A percentile compares a stretch with the other conserved stretches of the same genome.
Conservation (phyloP, 2,797 vertebrate genomes). For the Macroramphosus scolopax region DNA sequence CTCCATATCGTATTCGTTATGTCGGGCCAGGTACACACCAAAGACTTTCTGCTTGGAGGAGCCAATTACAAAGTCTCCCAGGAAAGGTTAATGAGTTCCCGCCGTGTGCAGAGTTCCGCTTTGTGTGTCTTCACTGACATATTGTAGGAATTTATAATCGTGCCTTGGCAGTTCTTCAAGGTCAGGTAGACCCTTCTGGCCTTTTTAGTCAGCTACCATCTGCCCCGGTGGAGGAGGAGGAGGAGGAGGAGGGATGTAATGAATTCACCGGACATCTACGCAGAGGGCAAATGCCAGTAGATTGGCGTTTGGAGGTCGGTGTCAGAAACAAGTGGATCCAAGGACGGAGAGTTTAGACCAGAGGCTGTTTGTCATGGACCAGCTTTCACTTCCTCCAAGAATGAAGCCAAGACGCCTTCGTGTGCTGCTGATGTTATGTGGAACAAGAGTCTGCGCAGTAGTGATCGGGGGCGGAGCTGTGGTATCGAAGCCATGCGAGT, state of each 20-base stretch:
- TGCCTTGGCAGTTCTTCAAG: slow-evolving; percentile 51
- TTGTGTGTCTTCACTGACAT: slow-evolving; percentile 33
- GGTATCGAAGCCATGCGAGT: too few relatives aligned
- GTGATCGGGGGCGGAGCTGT: too few relatives aligned
- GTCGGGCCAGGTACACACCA: not conserved
- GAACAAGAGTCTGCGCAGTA: too few relatives aligned
- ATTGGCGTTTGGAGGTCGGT: too few relatives aligned
- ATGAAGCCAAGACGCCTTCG: too few relatives aligned
- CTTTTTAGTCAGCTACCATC: slow-evolving; percentile 57
- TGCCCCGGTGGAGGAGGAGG: slow-evolving; percentile 33
- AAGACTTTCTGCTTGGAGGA: slow-evolving; percentile 19
- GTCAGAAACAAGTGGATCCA: too few relatives aligned
- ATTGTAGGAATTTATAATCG: slow-evolving; percentile 47
- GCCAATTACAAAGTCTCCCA: slow-evolving; percentile 28
- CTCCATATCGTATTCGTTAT: slow-evolving; percentile 6
- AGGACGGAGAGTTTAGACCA: too few relatives aligned
- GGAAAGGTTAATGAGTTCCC: slow-evolving; percentile 49
- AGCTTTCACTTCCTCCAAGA: too few relatives aligned
- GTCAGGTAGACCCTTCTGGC: slow-evolving; percentile 60
- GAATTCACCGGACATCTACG: slow-evolving; percentile 43
- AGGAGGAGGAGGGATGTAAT: slow-evolving; percentile 32
- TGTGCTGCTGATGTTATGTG: too few relatives aligned
- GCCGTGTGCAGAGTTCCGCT: slow-evolving; percentile 27
- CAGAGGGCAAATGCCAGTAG: too few relatives aligned
- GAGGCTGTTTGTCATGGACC: too few relatives aligned